phyloP scores from a whole-genome alignment of 2,113 vertebrate species.

The Dicerorhinus sumatrensis region DNA sequence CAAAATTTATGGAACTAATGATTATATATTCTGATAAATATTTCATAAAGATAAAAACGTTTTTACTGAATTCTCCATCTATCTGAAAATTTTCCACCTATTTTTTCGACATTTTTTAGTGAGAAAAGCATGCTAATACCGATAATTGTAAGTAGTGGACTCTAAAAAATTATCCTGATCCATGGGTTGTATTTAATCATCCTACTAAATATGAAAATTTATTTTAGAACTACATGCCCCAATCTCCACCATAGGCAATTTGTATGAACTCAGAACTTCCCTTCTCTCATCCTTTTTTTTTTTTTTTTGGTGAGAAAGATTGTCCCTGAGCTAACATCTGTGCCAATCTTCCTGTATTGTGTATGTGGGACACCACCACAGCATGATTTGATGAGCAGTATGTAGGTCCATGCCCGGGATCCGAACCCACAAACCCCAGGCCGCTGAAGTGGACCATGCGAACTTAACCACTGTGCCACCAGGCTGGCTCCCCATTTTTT shows the following conservation, averaged over 20 bases:
- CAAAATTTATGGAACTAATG: conserved; percentile 16
- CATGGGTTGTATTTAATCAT: neutral
- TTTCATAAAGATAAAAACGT: conserved; percentile 17
- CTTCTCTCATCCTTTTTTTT: neutral
- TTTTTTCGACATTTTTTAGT: neutral
- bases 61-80: neutral
- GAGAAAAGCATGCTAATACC: neutral
- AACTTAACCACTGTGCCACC: no score
- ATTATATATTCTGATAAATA: neutral
- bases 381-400: no score
- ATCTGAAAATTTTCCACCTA: neutral
- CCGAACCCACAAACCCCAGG: no score
- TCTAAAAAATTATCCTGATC: neutral
- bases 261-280: neutral
- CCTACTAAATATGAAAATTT: neutral
- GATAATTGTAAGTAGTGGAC: neutral
- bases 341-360: no score
- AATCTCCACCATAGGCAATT: neutral
- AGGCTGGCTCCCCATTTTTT: neutral
- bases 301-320: no score
- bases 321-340: no score
- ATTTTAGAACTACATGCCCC: neutral
- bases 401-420: no score
- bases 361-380: no score
- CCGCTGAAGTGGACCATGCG: no score